These are phyloP conservation scores for Eumeta japonica DNA, from an alignment of 1,140 invertebrate genomes.

Conservation along the genomic window DNA sequence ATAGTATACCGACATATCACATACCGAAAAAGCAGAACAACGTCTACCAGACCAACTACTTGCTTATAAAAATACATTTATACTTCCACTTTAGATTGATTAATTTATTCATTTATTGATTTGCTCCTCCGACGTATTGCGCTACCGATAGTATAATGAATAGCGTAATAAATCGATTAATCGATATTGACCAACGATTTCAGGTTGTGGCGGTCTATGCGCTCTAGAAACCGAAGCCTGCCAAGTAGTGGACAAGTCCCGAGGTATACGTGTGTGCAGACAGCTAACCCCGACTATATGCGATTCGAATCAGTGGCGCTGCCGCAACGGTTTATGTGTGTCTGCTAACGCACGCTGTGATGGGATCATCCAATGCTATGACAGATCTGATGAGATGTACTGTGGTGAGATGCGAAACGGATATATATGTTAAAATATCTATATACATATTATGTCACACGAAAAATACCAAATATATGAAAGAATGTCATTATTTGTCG, in stretches of 20 bases:
- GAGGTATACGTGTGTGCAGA: constrained; percentile 54
- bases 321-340: constrained; percentile 72
- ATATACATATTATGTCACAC: too few species aligned
- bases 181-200: constrained; percentile 4
- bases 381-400: constrained; percentile 75
- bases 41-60: too few species aligned
- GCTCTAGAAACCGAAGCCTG: constrained; percentile 69
- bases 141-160: background rate
- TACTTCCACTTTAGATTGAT: too few species aligned
- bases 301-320: constrained; percentile 65
- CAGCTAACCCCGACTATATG: constrained; percentile 47
- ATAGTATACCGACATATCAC: too few species aligned
- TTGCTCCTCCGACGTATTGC: too few species aligned
- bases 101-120: too few species aligned
- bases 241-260: constrained; percentile 61
- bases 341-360: constrained; percentile 68
- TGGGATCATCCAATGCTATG: constrained; percentile 75
- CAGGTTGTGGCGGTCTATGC: constrained; percentile 72
- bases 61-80: too few species aligned
- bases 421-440: background rate
- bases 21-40: too few species aligned
- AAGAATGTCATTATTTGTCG: too few species aligned
- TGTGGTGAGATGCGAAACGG: constrained; percentile 62
- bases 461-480: too few species aligned
- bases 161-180: background rate